These are phyloP conservation scores for Clusia tigrina DNA, from an alignment of 2,888 invertebrate genomes.

Conservation along the genomic window DNA sequence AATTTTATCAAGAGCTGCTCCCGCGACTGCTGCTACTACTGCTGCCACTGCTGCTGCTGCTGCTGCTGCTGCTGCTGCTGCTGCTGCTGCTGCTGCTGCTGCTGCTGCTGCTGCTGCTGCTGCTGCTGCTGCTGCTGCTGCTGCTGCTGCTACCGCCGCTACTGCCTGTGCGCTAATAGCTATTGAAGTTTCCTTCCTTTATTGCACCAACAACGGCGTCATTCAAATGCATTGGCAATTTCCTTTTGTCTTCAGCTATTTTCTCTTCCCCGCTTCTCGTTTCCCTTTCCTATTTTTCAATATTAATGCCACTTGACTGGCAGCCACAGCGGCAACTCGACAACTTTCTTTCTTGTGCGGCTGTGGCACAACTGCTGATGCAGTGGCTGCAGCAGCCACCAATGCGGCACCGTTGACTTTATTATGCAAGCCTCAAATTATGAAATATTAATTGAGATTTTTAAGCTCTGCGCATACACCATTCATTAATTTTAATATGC, in stretches of 20 bases:
- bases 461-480: slow-evolving; percentile 26
- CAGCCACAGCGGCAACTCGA: neutral
- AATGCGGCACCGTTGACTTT: slow-evolving; percentile 9
- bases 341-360: slow-evolving; percentile 11
- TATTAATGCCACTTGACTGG: slow-evolving; percentile 25
- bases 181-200: slow-evolving; percentile 22
- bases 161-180: slow-evolving; percentile 4
- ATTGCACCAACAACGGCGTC: neutral
- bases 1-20: too few species aligned
- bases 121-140: too few species aligned
- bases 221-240: slow-evolving; percentile 19
- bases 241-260: slow-evolving; percentile 17
- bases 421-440: slow-evolving; percentile 32
- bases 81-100: too few species aligned
- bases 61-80: too few species aligned
- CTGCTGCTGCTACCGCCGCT: too few species aligned
- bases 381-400: neutral
- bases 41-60: too few species aligned
- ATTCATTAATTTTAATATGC: slow-evolving; percentile 25
- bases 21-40: too few species aligned
- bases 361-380: neutral
- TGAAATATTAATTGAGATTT: slow-evolving; percentile 34
- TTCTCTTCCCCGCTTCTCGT: too few species aligned
- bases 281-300: too few species aligned
- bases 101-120: too few species aligned